phyloP scores from a whole-genome alignment of 2,113 vertebrate genomes.

The Bubo blakistoni region DNA sequence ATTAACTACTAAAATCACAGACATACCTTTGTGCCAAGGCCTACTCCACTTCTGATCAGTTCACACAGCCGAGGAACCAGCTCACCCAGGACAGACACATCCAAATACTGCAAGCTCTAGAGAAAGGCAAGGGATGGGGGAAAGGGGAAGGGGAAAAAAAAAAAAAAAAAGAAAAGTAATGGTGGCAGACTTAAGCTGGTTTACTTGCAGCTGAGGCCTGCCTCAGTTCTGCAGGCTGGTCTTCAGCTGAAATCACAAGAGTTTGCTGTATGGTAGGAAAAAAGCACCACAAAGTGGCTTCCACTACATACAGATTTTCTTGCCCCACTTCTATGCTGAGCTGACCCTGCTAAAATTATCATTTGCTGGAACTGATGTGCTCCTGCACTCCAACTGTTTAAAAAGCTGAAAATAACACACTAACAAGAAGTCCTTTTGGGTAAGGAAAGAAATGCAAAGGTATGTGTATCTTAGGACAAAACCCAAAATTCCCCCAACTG shows the following conservation, averaged over 20 bases:
- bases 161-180: background rate
- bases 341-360: background rate
- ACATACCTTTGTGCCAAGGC: conserved; percentile 93
- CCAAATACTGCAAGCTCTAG: conserved; percentile 95
- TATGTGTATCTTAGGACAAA: background rate
- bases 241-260: background rate
- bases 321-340: background rate
- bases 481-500: background rate
- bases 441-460: background rate
- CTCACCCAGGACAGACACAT: conserved; percentile 88
- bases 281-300: background rate
- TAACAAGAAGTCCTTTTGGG: background rate
- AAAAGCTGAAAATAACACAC: background rate
- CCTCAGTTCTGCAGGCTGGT: background rate
- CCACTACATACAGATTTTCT: background rate
- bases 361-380: background rate
- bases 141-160: background rate
- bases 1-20: background rate
- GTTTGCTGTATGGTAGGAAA: background rate
- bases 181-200: background rate
- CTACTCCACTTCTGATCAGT: conserved; percentile 91
- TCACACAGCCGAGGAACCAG: conserved; percentile 93
- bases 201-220: background rate
- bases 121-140: background rate
- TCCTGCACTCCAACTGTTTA: background rate